Conservation (phyloP, 2,888 invertebrate species). For the Tipula lateralis region DNA sequence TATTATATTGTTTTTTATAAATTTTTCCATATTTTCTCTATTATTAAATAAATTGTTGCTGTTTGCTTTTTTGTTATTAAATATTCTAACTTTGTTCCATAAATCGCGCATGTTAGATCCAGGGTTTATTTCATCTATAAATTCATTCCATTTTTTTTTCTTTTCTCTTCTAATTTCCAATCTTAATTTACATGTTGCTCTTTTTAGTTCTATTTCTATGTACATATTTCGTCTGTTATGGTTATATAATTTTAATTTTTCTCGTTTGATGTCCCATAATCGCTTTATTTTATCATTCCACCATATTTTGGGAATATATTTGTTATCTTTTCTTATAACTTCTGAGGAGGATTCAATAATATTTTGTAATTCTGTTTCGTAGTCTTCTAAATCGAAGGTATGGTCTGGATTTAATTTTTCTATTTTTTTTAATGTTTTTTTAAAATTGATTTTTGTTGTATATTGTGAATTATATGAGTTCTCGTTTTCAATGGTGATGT, state of each 20-base stretch:
- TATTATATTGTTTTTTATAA: not conserved
- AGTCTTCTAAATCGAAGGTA: too few relatives aligned
- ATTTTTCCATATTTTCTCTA: not conserved
- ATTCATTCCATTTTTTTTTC: not conserved
- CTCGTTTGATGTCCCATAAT: not conserved
- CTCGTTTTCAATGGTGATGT: not conserved
- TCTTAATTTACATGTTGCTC: not conserved
- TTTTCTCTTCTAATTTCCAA: not conserved
- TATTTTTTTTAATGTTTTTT: not conserved
- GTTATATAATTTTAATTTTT: not conserved
- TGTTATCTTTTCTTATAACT: not conserved
- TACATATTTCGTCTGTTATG: not conserved
- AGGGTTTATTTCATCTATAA: not conserved
- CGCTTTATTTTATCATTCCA: not conserved
- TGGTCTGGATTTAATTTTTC: not conserved
- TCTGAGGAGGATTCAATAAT: not conserved
- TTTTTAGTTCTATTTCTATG: not conserved
- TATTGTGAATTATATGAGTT: not conserved
- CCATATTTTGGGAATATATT: not conserved
- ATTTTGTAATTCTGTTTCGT: not conserved
- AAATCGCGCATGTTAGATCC: not conserved
- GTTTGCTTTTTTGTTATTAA: not conserved
- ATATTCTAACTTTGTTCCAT: not conserved
- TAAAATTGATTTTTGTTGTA: not conserved
- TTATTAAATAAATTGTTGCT: not conserved